Evolutionary conservation across 2,888 invertebrate species (phyloP), one percentile per base, ranked within the genome.

Genomic region (Agelastica alni): DNA sequence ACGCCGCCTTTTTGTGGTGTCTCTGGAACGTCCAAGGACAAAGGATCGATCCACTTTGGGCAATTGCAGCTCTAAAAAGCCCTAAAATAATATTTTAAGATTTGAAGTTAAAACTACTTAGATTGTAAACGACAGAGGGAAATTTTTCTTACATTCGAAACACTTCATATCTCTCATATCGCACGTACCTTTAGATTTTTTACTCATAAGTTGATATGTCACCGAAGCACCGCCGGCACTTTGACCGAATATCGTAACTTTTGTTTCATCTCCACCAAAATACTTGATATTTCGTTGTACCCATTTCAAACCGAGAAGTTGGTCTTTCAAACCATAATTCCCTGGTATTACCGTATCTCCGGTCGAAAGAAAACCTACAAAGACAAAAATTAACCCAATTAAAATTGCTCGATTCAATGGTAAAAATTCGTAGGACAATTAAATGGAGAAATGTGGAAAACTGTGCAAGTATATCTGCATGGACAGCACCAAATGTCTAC

Each of bases 1-100:
- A 68, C 1, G 71, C 68, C 2, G 68, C 61, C 22, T 60, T 56
- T 39, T 58, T 62, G 17, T 70, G 64, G 42, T 70, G 64, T 51
- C 69, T 64, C 51, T 70, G 69, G 37, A 73, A 70, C n/a, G 75
- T 67, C 74, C 75, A 75, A 1, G 73, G 71, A 51, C 65, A 64
- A 7, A 76, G 51, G 4, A 69, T 64, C n/a, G 70, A 69, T 3
- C 75, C 76, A 51, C 74, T 74, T 58, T 72, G 70, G 10, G 70
- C 60, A 20, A 76, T 75, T 1, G 70, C 75, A 18, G 68, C 68
- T 43, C 72, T 68, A 55, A 74, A 70, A 31, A 71, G 55, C 18
- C 70, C 64, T 67, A 48, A 12, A 64, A 52, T 7, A 7, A 26
- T 26, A n/a, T n/a, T n/a, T n/a, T n/a, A n/a, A n/a, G n/a, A n/a